Conservation (phyloP, 2,113 vertebrate genomes). For the Neopipo cinnamomea region DNA sequence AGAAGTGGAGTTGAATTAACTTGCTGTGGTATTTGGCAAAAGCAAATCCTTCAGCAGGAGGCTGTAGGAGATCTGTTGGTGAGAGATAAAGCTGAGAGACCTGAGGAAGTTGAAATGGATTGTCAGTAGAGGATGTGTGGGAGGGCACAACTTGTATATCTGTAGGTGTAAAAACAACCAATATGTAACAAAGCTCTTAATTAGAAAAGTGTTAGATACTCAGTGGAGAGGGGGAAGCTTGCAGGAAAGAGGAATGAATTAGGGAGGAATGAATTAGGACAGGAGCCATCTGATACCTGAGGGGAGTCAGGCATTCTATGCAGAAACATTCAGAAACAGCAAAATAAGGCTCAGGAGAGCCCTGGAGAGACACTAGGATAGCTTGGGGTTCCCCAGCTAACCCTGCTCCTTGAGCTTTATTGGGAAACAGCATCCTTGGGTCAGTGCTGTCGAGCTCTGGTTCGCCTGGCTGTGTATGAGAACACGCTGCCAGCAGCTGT, state of each 20-base stretch:
- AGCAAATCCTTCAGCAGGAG: background rate
- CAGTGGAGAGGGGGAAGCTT: background rate
- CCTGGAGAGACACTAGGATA: background rate
- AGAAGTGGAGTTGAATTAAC: background rate
- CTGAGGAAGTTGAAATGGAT: background rate
- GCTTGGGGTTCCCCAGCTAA: background rate
- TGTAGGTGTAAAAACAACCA: background rate
- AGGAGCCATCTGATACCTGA: background rate
- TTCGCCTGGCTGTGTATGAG: rapidly evolving
- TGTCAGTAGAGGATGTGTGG: background rate
- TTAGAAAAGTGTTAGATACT: background rate
- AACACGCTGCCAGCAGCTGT: rapidly evolving
- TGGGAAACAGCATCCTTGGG: background rate
- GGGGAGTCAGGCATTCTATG: background rate
- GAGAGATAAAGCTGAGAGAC: background rate
- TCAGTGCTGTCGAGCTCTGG: rapidly evolving
- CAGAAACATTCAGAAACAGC: background rate
- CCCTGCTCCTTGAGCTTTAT: background rate
- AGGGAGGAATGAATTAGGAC: background rate
- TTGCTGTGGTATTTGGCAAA: background rate
- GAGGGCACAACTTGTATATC: background rate
- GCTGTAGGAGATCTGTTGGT: background rate
- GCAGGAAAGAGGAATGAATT: background rate
- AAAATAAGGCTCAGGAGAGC: background rate
- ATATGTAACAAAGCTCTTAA: background rate